Evolutionary conservation across 2,888 invertebrate species (phyloP).

Genomic region (Cheilosia soror): DNA sequence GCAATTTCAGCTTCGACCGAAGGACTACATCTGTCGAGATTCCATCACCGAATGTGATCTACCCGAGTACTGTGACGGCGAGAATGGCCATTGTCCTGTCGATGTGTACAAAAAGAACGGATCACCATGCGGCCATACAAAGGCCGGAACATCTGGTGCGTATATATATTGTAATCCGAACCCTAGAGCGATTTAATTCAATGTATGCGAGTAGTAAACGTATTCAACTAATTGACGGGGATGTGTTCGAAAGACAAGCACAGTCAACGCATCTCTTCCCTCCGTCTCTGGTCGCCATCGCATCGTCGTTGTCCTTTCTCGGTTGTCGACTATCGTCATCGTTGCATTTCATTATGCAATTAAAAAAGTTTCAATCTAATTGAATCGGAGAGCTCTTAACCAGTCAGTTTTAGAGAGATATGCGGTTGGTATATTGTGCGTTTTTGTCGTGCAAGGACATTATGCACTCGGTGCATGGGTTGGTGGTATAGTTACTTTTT

Average conservation of each 20-base stretch:
- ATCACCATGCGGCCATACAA: constrained; percentile 89
- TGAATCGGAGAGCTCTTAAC: constrained; percentile 58
- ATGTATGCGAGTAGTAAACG: constrained; percentile 21
- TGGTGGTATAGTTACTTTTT: constrained; percentile 21
- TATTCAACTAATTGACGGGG: constrained; percentile 57
- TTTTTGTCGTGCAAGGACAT: constrained; percentile 38
- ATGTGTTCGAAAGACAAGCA: constrained; percentile 32
- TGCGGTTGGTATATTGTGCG: constrained; percentile 29
- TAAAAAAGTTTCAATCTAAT: constrained; percentile 65
- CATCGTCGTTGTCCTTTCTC: not conserved
- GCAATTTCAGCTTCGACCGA: constrained; percentile 87
- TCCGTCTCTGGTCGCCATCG: not conserved
- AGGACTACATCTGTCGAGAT: constrained; percentile 93
- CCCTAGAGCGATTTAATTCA: constrained; percentile 42
- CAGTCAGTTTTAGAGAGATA: constrained; percentile 35
- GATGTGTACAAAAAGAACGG: constrained; percentile 98
- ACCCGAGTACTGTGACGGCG: constrained; percentile 96
- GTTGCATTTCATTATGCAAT: constrained; percentile 67
- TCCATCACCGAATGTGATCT: constrained; percentile 97
- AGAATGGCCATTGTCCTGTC: constrained; percentile 93
- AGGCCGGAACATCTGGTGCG: constrained; percentile 82
- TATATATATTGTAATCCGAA: constrained; percentile 21
- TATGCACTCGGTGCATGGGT: constrained; percentile 22
- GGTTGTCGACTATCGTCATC: not conserved
- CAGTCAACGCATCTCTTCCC: constrained; percentile 45